These are phyloP conservation scores for Oxygymnocypris stewartii DNA, from an alignment of 2,113 vertebrate species.

Conservation along the genomic window DNA sequence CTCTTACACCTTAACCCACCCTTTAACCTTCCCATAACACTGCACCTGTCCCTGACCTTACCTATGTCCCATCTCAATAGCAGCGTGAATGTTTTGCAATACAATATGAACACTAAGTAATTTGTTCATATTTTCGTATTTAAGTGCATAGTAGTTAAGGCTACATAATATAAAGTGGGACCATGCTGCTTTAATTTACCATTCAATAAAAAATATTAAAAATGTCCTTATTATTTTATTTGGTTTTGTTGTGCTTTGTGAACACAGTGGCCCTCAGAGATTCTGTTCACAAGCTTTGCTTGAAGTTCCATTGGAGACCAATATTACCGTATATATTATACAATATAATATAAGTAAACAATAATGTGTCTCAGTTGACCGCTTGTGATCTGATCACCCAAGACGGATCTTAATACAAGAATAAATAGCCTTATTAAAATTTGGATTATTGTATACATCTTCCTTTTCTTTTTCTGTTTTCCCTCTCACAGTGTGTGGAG, in stretches of 20 bases:
- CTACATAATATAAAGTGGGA: too few relatives aligned
- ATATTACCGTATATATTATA: not conserved
- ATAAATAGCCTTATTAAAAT: not conserved
- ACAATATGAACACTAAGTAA: too few relatives aligned
- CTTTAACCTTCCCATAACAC: too few relatives aligned
- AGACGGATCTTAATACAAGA: not conserved
- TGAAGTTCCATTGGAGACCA: not conserved
- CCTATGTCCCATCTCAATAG: too few relatives aligned
- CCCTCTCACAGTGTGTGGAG: slow-evolving; percentile 78
- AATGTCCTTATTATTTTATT: not conserved
- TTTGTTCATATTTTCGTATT: too few relatives aligned
- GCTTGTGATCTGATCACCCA: not conserved
- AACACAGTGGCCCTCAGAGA: not conserved
- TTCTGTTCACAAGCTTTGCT: not conserved
- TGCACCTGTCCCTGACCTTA: too few relatives aligned
- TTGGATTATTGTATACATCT: not conserved
- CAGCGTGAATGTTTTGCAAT: too few relatives aligned
- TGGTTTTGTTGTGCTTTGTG: not conserved
- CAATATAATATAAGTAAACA: not conserved
- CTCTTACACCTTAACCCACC: too few relatives aligned
- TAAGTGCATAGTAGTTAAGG: too few relatives aligned
- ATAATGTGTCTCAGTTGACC: not conserved
- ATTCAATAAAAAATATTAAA: not conserved
- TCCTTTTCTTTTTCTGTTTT: not conserved
- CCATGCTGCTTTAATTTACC: not conserved